Conservation (phyloP, 2,113 vertebrate species). For the Jacana jacana region DNA sequence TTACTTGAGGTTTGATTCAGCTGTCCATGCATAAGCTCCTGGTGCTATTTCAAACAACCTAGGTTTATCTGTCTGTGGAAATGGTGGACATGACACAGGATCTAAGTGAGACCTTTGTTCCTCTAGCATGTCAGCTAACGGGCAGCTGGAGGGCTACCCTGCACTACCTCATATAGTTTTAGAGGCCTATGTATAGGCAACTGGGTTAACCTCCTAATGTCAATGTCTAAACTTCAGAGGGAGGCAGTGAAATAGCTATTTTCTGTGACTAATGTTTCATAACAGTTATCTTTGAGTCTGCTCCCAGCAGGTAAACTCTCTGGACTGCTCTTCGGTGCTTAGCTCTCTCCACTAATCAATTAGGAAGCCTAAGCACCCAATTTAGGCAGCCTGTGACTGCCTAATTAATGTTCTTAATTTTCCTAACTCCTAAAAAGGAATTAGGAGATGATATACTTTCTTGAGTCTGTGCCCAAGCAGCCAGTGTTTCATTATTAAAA, state of each 20-base stretch:
- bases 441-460: conserved; percentile 9
- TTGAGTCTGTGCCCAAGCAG: background rate
- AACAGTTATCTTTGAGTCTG: background rate
- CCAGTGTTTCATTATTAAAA: background rate
- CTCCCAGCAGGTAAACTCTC: background rate
- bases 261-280: background rate
- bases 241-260: background rate
- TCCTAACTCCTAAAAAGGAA: background rate
- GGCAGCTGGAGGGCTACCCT: background rate
- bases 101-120: background rate
- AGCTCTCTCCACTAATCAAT: background rate
- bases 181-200: background rate
- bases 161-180: background rate
- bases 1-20: background rate
- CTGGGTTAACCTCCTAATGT: background rate
- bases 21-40: background rate
- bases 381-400: conserved; percentile 1
- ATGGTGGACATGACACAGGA: background rate
- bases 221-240: background rate
- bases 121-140: background rate
- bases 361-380: background rate
- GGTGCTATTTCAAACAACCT: background rate
- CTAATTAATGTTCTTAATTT: conserved; percentile 37
- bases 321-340: background rate
- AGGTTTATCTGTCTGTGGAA: background rate